Evolutionary conservation across 37 sponge, comb jelly and placozoan species (phyloP).

Genomic region (Bolinopsis microptera): DNA sequence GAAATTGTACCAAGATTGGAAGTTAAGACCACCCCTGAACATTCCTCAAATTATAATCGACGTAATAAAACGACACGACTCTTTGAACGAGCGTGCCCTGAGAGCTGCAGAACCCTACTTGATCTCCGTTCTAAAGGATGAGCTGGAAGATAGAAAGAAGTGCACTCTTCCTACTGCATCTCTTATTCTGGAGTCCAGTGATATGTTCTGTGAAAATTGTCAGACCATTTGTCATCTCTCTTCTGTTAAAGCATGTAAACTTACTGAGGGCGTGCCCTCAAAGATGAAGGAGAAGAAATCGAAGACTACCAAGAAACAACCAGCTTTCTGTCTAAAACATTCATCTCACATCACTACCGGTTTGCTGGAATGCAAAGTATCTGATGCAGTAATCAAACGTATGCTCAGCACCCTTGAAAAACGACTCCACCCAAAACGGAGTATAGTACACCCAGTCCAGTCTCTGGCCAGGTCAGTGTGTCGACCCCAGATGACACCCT

Average conservation of each 20-base stretch:
- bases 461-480: constrained; percentile 12
- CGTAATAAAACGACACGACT: constrained; percentile 16
- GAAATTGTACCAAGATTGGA: neutral
- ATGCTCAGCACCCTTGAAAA: neutral
- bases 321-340: neutral
- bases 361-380: neutral
- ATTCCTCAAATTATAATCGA: constrained; percentile 2
- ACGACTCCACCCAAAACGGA: constrained; percentile 8
- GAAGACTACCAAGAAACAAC: neutral
- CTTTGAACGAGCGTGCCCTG: neutral
- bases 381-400: neutral
- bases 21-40: constrained; percentile 14
- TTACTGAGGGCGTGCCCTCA: neutral
- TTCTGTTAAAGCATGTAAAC: neutral
- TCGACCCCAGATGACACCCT: neutral
- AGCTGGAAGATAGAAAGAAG: neutral
- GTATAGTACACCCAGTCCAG: constrained; percentile 44
- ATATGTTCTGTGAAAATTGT: neutral
- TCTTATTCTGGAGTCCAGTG: too few species aligned
- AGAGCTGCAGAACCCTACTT: constrained; percentile 28
- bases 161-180: neutral
- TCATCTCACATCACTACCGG: neutral
- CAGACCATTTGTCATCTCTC: constrained; percentile 31
- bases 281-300: neutral
- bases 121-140: neutral